Evolutionary conservation across 2,113 vertebrate genomes (phyloP).

Genomic region (Ornithorhynchus anatinus): DNA sequence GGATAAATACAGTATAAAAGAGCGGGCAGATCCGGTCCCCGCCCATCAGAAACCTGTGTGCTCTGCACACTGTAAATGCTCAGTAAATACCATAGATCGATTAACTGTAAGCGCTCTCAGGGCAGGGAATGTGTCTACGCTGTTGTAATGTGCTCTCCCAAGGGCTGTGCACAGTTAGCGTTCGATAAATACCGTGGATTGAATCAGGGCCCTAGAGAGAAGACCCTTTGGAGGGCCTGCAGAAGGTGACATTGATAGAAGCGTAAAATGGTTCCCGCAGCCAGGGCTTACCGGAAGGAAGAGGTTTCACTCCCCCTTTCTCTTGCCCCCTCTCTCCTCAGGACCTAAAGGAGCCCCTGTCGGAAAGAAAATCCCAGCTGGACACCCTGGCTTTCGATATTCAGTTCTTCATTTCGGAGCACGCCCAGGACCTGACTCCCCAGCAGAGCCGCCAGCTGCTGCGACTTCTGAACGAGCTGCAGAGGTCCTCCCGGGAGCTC

Average conservation of each 20-base stretch:
- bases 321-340: conserved; percentile 29
- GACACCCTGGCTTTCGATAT: conserved; percentile 76
- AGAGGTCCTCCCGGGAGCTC: conserved; percentile 80
- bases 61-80: no score
- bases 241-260: background rate
- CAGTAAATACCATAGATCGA: no score
- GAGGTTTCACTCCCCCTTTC: background rate
- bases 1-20: no score
- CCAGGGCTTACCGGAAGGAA: background rate
- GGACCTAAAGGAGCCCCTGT: conserved; percentile 77
- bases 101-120: no score
- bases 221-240: no score
- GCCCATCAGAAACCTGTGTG: no score
- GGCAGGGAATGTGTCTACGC: no score
- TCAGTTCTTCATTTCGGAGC: conserved; percentile 89
- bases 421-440: conserved; percentile 82
- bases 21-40: no score
- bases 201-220: no score
- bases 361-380: conserved; percentile 75
- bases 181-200: no score
- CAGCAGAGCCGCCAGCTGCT: conserved; percentile 87
- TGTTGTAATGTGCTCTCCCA: no score
- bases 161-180: no score
- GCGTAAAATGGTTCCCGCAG: background rate
- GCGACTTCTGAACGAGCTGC: conserved; percentile 83